Evolutionary conservation across 2,797 vertebrate species (phyloP).

Genomic region (Sebastes kiyomatsui): DNA sequence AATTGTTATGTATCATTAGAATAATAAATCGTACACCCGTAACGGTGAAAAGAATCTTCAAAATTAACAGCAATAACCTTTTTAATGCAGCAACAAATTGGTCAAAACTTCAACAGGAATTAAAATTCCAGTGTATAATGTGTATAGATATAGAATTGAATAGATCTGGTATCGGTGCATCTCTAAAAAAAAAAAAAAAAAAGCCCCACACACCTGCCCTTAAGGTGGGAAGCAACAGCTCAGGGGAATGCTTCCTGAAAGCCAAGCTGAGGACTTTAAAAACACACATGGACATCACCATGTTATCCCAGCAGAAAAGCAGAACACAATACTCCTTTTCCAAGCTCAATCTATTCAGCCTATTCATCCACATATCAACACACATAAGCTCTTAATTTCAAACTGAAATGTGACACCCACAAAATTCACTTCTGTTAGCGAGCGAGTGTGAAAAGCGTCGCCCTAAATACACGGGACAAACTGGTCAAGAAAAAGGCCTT

Average conservation of each 20-base stretch:
- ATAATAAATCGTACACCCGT: no score
- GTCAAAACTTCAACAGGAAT: no score
- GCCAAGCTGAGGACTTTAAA: neutral
- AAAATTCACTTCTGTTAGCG: neutral
- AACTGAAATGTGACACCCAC: neutral
- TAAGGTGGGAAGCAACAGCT: neutral
- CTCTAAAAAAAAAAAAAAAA: no score
- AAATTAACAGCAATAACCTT: no score
- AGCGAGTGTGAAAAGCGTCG: constrained; percentile 5
- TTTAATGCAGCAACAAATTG: no score
- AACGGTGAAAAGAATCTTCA: no score
- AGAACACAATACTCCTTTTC: neutral
- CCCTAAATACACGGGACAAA: neutral
- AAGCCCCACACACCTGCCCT: neutral
- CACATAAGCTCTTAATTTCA: neutral
- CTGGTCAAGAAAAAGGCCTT: constrained; percentile 33
- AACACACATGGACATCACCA: neutral
- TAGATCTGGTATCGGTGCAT: no score
- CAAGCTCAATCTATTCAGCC: neutral
- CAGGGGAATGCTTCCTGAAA: constrained; percentile 7
- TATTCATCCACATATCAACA: neutral
- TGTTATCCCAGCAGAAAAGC: neutral
- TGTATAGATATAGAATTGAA: no score
- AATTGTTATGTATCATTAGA: no score
- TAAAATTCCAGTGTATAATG: no score